Base-by-base conservation (phyloP, 1,140 invertebrate species). In the Drosophila lowei region DNA sequence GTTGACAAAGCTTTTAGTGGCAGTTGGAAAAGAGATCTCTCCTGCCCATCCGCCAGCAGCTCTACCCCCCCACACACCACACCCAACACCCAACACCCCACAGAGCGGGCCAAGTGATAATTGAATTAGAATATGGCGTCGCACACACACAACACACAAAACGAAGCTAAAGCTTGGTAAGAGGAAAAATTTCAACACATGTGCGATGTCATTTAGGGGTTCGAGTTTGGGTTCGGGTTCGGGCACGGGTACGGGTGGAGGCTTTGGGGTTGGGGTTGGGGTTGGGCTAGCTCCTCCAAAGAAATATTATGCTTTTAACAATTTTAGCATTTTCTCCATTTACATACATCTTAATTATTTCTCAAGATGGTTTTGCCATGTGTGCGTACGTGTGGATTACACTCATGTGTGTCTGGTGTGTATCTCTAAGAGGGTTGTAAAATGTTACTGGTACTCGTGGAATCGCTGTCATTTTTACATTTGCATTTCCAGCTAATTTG, bases 341-440 rank as follows among this genome's bases (percentile, higher is more conserved):
- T 88, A 80, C 88, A 90, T 90, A 90, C 73, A 90, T 90, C 88
- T 90, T 90, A 90, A 90, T 90, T 90, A 90, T 90, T 90, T 90
- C 88, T 90, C 81, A 90, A 90, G 88, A 88, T 88, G 83, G 78
- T 78, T 79, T 86, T 86, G 49, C 52, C 48, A 16, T 66, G 64
- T 67, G 48, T 67, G 42, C 52, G 38, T 62, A 34, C 73, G 50
- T 81, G 81, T 74, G 77, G 83, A 88, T 88, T 88, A 88, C 50
- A 64, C 47, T 41, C 53, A 58, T 62, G 49, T 15, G 52, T 11
- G 42, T 56, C 42, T 52, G 43, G 48, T 34, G 13, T 55, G 48
- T 56, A 46, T 30, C 56, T 48, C 41, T 25, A 53, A 49, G 77
- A 72, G 84, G 84, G 73, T 79, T 77, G 79, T 75, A 62, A 81